Evolutionary conservation across 1,140 invertebrate species (phyloP).

Genomic region (Bombus picipes): DNA sequence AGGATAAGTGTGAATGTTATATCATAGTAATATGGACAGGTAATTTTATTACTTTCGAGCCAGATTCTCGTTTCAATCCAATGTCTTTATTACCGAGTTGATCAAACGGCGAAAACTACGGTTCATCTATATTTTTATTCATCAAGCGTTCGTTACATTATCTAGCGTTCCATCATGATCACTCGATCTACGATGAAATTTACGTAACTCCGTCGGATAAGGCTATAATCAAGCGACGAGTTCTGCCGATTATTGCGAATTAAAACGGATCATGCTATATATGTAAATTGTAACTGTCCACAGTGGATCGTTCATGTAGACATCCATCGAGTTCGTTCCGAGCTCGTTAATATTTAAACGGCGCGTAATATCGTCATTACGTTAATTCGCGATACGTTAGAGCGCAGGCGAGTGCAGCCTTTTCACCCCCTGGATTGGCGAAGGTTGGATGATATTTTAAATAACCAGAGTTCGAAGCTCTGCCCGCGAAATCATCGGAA

Average conservation of each 20-base stretch:
- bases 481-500: conserved; percentile 31
- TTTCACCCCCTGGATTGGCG: background rate
- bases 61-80: too few relatives aligned
- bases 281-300: background rate
- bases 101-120: too few relatives aligned
- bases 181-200: background rate
- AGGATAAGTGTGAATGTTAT: too few relatives aligned
- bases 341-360: conserved; percentile 45
- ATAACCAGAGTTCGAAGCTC: background rate
- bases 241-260: conserved; percentile 32
- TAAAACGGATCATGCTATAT: conserved; percentile 3
- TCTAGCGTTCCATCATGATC: background rate
- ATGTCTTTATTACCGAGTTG: too few relatives aligned
- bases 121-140: background rate
- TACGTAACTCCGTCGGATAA: background rate
- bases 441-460: conserved; percentile 20
- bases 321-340: conserved; percentile 18
- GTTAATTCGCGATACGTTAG: conserved; percentile 36
- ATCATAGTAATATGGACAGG: too few relatives aligned
- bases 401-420: background rate
- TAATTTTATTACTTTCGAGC: too few relatives aligned
- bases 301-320: background rate
- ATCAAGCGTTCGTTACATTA: background rate
- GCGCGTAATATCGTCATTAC: conserved; percentile 44
- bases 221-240: background rate